Evolutionary conservation across 2,797 vertebrate species (phyloP).

Genomic region (Esox masquinongy): DNA sequence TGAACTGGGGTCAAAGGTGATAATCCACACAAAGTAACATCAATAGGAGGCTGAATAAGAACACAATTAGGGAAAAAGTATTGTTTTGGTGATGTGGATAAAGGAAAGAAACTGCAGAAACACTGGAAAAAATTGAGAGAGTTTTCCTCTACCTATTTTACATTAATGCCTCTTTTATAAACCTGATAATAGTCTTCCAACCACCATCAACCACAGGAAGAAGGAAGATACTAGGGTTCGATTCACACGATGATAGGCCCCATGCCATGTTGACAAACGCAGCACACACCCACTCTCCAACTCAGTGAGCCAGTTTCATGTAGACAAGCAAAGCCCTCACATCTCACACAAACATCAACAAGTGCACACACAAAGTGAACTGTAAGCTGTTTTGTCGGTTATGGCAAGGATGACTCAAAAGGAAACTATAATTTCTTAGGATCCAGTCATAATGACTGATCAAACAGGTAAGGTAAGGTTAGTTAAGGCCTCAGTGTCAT

Average conservation of each 20-base stretch:
- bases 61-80: background rate
- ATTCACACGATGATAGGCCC: no score
- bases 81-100: background rate
- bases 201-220: background rate
- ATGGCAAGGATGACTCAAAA: conserved; percentile 43
- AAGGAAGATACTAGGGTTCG: background rate
- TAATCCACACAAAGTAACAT: background rate
- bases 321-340: background rate
- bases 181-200: background rate
- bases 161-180: background rate
- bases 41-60: background rate
- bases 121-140: background rate
- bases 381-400: conserved; percentile 4
- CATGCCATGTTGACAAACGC: background rate
- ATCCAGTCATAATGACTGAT: no score
- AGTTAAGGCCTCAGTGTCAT: no score
- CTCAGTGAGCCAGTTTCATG: background rate
- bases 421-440: background rate
- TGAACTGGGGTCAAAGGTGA: conserved; percentile 77
- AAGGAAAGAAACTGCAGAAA: background rate
- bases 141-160: background rate
- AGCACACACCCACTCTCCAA: conserved; percentile 1
- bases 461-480: no score
- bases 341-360: conserved; percentile 18
- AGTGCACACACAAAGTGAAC: background rate